Evolutionary conservation across 2,113 vertebrate species (phyloP).

Genomic region (Eudyptes chrysolophus): DNA sequence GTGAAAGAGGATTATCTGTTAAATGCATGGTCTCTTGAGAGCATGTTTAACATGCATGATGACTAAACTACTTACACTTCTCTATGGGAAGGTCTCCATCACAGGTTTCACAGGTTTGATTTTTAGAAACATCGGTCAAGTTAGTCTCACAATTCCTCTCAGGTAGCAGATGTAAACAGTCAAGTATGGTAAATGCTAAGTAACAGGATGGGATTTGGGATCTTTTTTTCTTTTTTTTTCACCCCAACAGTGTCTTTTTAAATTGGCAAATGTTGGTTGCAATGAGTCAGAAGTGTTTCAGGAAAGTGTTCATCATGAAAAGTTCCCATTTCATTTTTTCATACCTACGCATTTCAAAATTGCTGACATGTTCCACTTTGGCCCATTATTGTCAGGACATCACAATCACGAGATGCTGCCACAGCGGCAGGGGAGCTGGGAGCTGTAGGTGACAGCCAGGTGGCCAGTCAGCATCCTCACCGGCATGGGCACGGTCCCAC

Average conservation of each 20-base stretch:
- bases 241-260: not conserved
- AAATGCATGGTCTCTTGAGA: not conserved
- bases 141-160: not conserved
- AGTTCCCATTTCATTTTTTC: not conserved
- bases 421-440: rapidly evolving
- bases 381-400: not conserved
- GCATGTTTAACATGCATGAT: not conserved
- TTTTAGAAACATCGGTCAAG: not conserved
- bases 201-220: not conserved
- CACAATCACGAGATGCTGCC: rapidly evolving
- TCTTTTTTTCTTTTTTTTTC: not conserved
- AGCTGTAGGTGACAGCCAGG: rapidly evolving
- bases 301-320: not conserved
- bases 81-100: not conserved
- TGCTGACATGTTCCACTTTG: not conserved
- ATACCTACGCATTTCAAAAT: not conserved
- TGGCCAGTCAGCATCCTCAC: not conserved
- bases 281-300: not conserved
- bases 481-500: rapidly evolving
- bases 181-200: not conserved
- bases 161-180: not conserved
- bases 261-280: not conserved
- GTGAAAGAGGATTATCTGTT: not conserved
- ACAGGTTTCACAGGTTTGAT: not conserved
- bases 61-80: not conserved